phyloP scores from a whole-genome alignment of 2,888 invertebrate genomes.

The Latrodectus hesperus region DNA sequence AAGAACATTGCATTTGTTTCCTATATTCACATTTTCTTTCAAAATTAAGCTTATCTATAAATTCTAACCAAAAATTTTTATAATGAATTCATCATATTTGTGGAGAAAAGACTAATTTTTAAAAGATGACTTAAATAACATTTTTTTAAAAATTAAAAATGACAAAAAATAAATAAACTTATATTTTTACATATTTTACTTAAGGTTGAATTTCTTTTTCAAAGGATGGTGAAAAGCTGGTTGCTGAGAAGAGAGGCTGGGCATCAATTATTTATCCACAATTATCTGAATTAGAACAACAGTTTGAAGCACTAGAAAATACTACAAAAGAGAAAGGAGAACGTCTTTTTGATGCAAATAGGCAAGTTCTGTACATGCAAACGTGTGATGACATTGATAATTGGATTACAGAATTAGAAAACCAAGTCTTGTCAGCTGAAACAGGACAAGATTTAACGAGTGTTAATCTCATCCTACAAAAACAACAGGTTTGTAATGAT shows the following conservation, averaged over 20 bases:
- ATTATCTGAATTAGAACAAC: constrained; percentile 88
- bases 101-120: too few relatives aligned
- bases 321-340: constrained; percentile 90
- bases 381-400: constrained; percentile 99
- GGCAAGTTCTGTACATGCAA: constrained; percentile 89
- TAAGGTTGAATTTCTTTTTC: constrained; percentile 29
- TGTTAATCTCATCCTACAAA: constrained; percentile 99
- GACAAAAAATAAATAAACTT: too few relatives aligned
- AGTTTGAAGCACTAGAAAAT: constrained; percentile 93
- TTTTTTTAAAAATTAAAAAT: too few relatives aligned
- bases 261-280: constrained; percentile 93
- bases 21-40: too few relatives aligned
- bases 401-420: constrained; percentile 98
- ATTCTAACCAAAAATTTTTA: too few relatives aligned
- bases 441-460: constrained; percentile 96
- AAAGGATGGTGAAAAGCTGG: constrained; percentile 88
- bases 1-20: too few relatives aligned
- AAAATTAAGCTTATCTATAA: too few relatives aligned
- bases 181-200: too few relatives aligned
- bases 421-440: constrained; percentile 95
- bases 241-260: constrained; percentile 96
- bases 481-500: constrained; percentile 84
- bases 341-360: constrained; percentile 97
- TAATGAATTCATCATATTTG: too few relatives aligned
- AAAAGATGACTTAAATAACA: too few relatives aligned